Evolutionary conservation across 1,140 invertebrate genomes (phyloP).

Genomic region (Papilio glaucus): DNA sequence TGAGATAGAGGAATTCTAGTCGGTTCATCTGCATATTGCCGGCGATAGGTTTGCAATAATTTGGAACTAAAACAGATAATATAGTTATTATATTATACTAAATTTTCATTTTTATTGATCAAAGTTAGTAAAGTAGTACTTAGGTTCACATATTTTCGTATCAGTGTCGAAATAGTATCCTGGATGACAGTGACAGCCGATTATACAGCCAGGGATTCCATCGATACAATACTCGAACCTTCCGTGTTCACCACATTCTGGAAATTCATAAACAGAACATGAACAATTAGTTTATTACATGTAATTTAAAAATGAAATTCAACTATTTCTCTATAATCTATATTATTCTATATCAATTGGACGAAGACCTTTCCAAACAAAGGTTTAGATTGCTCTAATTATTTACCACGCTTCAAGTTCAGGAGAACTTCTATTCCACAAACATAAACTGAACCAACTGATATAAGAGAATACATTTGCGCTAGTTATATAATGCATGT

Average conservation of each 20-base stretch:
- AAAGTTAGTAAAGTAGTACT: slow-evolving; percentile 50
- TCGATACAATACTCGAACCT: slow-evolving; percentile 77
- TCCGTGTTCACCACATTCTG: slow-evolving; percentile 74
- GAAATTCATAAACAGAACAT: slow-evolving; percentile 23
- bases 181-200: slow-evolving; percentile 74
- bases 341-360: too few species aligned
- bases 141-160: slow-evolving; percentile 75
- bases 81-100: not conserved
- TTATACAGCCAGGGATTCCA: slow-evolving; percentile 66
- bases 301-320: too few species aligned
- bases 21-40: slow-evolving; percentile 48
- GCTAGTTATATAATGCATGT: too few species aligned
- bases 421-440: too few species aligned
- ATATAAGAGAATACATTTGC: too few species aligned
- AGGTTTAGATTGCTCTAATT: too few species aligned
- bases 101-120: not conserved
- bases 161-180: slow-evolving; percentile 77
- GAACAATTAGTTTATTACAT: too few species aligned
- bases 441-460: too few species aligned
- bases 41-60: slow-evolving; percentile 56
- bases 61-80: slow-evolving; percentile 57
- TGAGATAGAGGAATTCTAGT: slow-evolving; percentile 40
- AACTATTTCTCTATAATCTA: too few species aligned
- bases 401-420: too few species aligned
- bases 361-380: too few species aligned